phyloP scores from a whole-genome alignment of 2,797 vertebrate genomes.

The Dendrocincla tyrannina region DNA sequence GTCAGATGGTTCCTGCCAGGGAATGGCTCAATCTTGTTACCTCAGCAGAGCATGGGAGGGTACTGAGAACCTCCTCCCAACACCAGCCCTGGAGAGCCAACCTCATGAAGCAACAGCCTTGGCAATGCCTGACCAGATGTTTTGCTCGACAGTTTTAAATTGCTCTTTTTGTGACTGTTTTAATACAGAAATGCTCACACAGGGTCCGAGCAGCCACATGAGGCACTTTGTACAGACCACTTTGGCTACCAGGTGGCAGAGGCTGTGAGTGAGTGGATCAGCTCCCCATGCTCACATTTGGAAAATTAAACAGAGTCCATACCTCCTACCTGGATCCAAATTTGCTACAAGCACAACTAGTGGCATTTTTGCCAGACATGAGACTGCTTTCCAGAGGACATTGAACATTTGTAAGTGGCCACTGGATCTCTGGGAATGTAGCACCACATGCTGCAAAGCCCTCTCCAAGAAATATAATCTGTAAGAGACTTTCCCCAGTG shows the following conservation, averaged over 20 bases:
- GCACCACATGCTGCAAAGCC: background rate
- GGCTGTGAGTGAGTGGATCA: accelerated
- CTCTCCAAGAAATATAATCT: background rate
- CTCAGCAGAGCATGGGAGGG: background rate
- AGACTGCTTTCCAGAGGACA: background rate
- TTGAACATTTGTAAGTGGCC: background rate
- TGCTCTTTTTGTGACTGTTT: background rate
- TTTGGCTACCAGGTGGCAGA: background rate
- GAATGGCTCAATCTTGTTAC: background rate
- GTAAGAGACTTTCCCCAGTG: background rate
- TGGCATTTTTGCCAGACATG: background rate
- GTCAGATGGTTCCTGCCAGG: background rate
- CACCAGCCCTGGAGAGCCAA: background rate
- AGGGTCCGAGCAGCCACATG: background rate
- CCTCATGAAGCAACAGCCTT: background rate
- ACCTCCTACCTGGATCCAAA: background rate
- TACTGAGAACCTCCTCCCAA: background rate
- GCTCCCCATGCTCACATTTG: background rate
- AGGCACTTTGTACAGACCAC: background rate
- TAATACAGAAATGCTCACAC: background rate
- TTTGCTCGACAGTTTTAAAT: background rate
- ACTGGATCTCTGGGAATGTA: background rate
- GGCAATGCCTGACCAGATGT: background rate
- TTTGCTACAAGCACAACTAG: background rate
- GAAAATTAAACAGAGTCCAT: background rate